A percentile compares a stretch with the other conserved stretches of the same genome.
Conservation (phyloP, 2,797 vertebrate species). For the Acomys russatus region DNA sequence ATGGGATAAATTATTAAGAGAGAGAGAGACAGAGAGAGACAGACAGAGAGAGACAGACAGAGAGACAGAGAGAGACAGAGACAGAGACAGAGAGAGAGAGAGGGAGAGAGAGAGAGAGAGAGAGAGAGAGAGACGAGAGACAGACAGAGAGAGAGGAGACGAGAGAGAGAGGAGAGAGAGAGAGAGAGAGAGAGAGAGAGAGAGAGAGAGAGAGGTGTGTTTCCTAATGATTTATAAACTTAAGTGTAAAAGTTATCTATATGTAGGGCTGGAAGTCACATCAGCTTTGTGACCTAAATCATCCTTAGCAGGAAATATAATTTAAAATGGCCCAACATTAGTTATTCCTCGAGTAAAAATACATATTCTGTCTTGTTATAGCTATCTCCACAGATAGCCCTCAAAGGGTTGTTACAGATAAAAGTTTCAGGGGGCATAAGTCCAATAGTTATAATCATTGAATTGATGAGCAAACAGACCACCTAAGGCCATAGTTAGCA, state of each 20-base stretch:
- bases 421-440: background rate
- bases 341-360: background rate
- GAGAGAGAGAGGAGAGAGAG: no score
- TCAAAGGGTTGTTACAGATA: background rate
- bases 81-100: no score
- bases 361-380: background rate
- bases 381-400: background rate
- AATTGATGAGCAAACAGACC: background rate
- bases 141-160: no score
- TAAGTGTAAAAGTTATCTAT: background rate
- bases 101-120: no score
- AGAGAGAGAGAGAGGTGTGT: no score
- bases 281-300: background rate
- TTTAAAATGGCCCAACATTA: conserved; percentile 22
- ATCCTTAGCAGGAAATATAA: background rate
- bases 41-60: no score
- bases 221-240: background rate
- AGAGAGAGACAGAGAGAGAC: background rate
- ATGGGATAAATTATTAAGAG: background rate
- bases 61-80: no score
- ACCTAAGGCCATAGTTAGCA: background rate
- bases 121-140: background rate
- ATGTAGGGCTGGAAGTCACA: background rate
- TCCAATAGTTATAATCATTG: conserved; percentile 8
- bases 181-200: no score